Evolutionary conservation across 2,113 vertebrate genomes (phyloP).

Genomic region (Centrocercus urophasianus): DNA sequence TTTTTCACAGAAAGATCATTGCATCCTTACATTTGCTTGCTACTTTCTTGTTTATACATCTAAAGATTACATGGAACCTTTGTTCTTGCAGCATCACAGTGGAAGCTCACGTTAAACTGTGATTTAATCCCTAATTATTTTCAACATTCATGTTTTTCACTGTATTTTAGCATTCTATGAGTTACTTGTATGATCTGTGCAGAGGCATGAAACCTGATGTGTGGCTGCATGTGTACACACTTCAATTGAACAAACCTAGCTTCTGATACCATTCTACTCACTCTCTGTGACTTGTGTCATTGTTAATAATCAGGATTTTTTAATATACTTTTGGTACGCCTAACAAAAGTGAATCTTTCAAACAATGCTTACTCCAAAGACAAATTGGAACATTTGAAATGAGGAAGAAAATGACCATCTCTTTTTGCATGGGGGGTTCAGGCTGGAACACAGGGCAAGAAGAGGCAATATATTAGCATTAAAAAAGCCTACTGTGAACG

Average conservation of each 20-base stretch:
- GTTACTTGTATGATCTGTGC: not conserved
- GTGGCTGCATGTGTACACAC: not conserved
- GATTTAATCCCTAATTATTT: slow-evolving; percentile 12
- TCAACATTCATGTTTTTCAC: not conserved
- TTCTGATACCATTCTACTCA: not conserved
- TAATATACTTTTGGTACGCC: slow-evolving; percentile 7
- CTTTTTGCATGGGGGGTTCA: not conserved
- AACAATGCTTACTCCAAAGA: slow-evolving; percentile 33
- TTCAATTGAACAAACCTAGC: not conserved
- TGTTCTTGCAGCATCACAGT: not conserved
- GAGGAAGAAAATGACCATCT: not conserved
- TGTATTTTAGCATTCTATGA: not conserved
- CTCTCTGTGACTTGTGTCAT: not conserved
- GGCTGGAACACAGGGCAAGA: not conserved
- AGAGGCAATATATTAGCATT: slow-evolving; percentile 50
- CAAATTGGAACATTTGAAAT: slow-evolving; percentile 32
- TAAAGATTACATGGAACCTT: not conserved
- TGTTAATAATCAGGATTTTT: slow-evolving; percentile 17
- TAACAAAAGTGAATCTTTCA: slow-evolving; percentile 22
- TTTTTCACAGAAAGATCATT: not conserved
- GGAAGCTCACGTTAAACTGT: not conserved
- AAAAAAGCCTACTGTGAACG: slow-evolving; percentile 47
- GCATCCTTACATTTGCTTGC: not conserved
- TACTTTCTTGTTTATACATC: not conserved
- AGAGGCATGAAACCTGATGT: not conserved